phyloP scores from a whole-genome alignment of 2,113 vertebrate genomes.

The Rhea pennata region DNA sequence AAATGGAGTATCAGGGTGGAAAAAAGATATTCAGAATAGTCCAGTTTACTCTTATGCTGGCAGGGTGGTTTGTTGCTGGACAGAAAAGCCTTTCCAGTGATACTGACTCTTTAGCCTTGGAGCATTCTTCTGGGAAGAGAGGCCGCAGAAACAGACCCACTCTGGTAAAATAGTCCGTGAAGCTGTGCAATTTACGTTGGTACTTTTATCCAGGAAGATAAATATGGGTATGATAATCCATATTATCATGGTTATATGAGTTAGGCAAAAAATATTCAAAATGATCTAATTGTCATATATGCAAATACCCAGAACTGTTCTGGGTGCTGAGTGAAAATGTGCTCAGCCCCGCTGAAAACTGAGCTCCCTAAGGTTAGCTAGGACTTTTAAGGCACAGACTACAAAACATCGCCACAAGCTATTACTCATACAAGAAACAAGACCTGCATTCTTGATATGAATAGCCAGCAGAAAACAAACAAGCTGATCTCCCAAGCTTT shows the following conservation, averaged over 20 bases:
- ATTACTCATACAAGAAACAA: neutral
- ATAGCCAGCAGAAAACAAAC: neutral
- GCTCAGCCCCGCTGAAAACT: neutral
- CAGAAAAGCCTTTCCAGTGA: neutral
- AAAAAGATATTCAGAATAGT: neutral
- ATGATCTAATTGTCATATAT: neutral
- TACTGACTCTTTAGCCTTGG: neutral
- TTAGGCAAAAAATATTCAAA: neutral
- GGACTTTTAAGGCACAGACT: neutral
- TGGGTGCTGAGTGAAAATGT: neutral
- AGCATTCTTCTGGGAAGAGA: neutral
- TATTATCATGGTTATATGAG: neutral
- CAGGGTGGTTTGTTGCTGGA: neutral
- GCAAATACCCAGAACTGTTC: neutral
- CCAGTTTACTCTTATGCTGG: neutral
- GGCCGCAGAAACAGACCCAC: neutral
- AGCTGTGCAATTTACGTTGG: neutral
- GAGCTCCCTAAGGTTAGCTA: neutral
- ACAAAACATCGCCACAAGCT: neutral
- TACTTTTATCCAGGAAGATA: neutral
- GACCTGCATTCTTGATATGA: neutral
- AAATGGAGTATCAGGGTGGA: neutral
- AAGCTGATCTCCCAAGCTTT: neutral
- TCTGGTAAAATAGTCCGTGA: neutral
- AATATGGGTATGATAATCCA: neutral